phyloP scores from a whole-genome alignment of 2,888 invertebrate genomes.

The Phoenoteleia sp. region DNA sequence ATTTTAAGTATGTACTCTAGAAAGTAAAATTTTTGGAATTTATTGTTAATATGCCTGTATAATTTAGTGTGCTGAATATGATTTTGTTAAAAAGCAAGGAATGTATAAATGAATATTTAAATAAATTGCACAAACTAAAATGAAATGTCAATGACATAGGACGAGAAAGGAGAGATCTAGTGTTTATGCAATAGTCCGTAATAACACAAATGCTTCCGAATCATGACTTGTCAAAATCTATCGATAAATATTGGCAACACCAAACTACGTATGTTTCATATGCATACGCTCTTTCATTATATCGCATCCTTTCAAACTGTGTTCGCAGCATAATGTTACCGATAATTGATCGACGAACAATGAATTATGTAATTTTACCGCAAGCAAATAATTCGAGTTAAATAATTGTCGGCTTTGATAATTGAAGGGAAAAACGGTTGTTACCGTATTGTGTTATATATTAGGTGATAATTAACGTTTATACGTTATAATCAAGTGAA shows the following conservation, averaged over 20 bases:
- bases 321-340: background rate
- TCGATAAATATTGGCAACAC: conserved; percentile 39
- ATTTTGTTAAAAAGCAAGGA: too few species aligned
- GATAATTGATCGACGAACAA: conserved; percentile 10
- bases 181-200: conserved; percentile 79
- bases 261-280: conserved; percentile 46
- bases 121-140: too few species aligned
- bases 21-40: too few species aligned
- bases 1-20: too few species aligned
- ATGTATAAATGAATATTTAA: too few species aligned
- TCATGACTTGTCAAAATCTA: conserved; percentile 63
- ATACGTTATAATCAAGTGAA: conserved; percentile 11
- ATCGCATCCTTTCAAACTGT: conserved; percentile 14
- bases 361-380: conserved; percentile 2
- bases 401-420: conserved; percentile 20
- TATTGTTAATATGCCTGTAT: too few species aligned
- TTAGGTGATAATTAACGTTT: conserved; percentile 36
- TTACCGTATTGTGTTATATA: conserved; percentile 43
- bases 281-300: conserved; percentile 43
- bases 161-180: conserved; percentile 82
- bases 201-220: conserved; percentile 73
- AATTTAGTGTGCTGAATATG: too few species aligned
- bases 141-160: too few species aligned
- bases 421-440: background rate
- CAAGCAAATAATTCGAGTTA: background rate